Base-by-base conservation (phyloP, 2,113 vertebrate genomes). In the Plecotus auritus region DNA sequence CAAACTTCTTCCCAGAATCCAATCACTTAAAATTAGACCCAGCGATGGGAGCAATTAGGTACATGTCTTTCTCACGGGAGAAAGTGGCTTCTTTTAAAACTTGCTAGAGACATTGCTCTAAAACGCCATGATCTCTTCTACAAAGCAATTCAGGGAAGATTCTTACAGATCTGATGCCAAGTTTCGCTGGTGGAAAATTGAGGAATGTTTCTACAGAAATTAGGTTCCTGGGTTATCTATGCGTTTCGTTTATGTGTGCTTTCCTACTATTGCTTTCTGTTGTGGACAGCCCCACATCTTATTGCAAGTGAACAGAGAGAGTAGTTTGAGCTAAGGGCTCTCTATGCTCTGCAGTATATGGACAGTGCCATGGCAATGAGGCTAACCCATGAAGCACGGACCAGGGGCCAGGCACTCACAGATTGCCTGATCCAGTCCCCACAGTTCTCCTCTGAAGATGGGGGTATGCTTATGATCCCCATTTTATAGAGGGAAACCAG, bases 1-100 rank as follows among this genome's bases (percentile, higher is more conserved):
- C 81, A 26, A 77, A 37, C 13, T 17, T 59, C 59, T 61, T 61
- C 59, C 47, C 70, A 59, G 23, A 16, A 37, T 67, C 69, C 78
- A 72, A 49, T 92, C 51, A 56, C 22, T 91, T 92, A 47, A 92
- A 87, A 80, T 64, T 16, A 96, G 61, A 66, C n/a, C 82, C 28
- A n/a, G 3, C n/a, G 35, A 88, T 87, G 42, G 64, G 20, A 87
- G 54, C 30, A 93, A 5, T 95, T 85, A 59, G 28, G 64, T 78
- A 59, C 54, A 92, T 90, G n/a, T 84, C 82, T 88, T 51, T 51
- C 37, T 88, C 1, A 4, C 6, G n/a, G 28, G 40, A 85, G 37
- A 81, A 81, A 80, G 61, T 80, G 77, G 6, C 28, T 87, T 74
- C 26, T 90, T 80, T 83, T 45, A 73, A 78, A 85, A 84, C 32